These are phyloP conservation scores for Colistium nudipinnis DNA, from an alignment of 2,113 vertebrate species.

Conservation along the genomic window DNA sequence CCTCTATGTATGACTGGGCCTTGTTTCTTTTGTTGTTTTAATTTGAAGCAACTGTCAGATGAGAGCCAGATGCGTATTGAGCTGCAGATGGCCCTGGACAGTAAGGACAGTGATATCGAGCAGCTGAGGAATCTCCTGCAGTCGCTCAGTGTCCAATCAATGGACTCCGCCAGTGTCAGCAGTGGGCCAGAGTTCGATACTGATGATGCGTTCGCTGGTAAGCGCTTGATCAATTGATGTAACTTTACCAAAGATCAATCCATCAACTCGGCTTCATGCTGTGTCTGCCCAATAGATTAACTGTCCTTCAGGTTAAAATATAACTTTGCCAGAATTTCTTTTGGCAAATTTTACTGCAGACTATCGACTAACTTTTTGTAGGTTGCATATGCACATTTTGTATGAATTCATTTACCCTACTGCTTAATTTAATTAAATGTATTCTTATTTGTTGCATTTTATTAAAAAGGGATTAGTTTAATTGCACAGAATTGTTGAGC, in stretches of 20 bases:
- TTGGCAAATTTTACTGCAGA: no score
- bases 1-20: neutral
- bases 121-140: slow-evolving; percentile 93
- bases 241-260: no score
- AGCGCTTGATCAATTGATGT: neutral
- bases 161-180: slow-evolving; percentile 92
- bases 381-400: neutral
- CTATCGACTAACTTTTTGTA: no score
- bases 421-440: neutral
- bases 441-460: no score
- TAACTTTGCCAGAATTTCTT: no score
- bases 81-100: slow-evolving; percentile 98
- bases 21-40: slow-evolving; percentile 3
- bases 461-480: no score
- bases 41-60: slow-evolving; percentile 91
- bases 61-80: slow-evolving; percentile 95
- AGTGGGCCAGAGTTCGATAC: slow-evolving; percentile 93
- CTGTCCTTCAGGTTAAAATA: neutral
- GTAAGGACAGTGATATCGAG: slow-evolving; percentile 99
- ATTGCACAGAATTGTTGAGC: no score
- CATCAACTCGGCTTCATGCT: neutral
- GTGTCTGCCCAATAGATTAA: neutral
- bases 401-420: neutral
- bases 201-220: slow-evolving; percentile 92
- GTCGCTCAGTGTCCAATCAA: slow-evolving; percentile 88